Evolutionary conservation across 2,797 vertebrate genomes (phyloP).

Genomic region (Enteromius fasciolatus): DNA sequence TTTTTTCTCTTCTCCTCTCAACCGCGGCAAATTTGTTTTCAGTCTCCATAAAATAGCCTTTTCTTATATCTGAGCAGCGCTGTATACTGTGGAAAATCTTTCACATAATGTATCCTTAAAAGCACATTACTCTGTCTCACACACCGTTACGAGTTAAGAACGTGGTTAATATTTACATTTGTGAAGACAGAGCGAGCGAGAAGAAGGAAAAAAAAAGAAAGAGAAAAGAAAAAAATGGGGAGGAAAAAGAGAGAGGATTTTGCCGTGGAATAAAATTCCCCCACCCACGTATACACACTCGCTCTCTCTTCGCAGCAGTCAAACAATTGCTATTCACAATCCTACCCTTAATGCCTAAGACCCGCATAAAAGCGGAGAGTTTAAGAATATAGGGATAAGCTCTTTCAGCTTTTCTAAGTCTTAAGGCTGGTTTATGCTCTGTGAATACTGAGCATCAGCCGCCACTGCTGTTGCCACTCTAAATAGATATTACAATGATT

Average conservation of each 20-base stretch:
- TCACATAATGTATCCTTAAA: conserved; percentile 86
- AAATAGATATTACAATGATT: conserved; percentile 91
- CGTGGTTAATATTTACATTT: conserved; percentile 84
- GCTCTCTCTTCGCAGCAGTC: conserved; percentile 77
- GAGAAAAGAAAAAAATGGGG: conserved; percentile 58
- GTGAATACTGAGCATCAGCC: conserved; percentile 82
- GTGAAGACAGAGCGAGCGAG: conserved; percentile 49
- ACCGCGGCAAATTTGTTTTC: conserved; percentile 81
- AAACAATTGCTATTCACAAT: conserved; percentile 88
- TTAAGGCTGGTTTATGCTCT: conserved; percentile 85
- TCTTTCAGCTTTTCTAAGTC: conserved; percentile 85
- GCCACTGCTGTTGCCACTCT: conserved; percentile 83
- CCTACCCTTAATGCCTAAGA: conserved; percentile 87
- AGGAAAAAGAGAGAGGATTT: conserved; percentile 77
- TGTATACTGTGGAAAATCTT: conserved; percentile 82
- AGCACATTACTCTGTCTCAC: conserved; percentile 83
- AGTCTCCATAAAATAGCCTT: conserved; percentile 82
- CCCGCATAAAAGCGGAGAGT: conserved; percentile 85
- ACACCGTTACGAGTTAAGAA: conserved; percentile 83
- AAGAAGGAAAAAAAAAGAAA: conserved; percentile 16
- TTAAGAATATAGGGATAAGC: conserved; percentile 88
- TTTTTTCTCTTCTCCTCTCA: conserved; percentile 68
- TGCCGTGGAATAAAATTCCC: conserved; percentile 79
- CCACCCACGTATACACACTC: conserved; percentile 83
- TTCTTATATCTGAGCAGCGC: conserved; percentile 77